Evolutionary conservation across 2,888 invertebrate genomes (phyloP), one percentile per base, ranked within the genome.

Genomic region (Epistrophella euchroma): DNA sequence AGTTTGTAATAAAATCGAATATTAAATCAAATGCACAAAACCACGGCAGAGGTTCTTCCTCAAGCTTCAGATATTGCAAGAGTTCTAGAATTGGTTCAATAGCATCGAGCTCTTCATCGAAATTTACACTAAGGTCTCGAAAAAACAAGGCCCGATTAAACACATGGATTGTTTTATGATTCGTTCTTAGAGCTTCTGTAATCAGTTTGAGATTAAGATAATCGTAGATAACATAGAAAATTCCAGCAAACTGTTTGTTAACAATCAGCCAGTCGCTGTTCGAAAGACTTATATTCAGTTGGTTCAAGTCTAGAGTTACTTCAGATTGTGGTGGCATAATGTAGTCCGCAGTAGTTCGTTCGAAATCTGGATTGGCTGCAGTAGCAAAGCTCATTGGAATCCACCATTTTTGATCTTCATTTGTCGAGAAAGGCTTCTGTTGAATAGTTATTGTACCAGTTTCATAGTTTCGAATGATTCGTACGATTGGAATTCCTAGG

Each of bases 131-230:
- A 0, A 95, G 94, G 90, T 98, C 98, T 88, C 98, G 97, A 10
- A 98, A 93, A 64, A 98, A 93, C 90, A 98, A 97, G 0, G 97
- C 97, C 71, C 98, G 93, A 90, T 97, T 97, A 62, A 95, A 95
- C 0, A 95, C 93, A 88, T 96, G 94, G 70, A 98, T 96, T 37
- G 94, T 93, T 88, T 93, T 92, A 88, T 94, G 96, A 55, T 94
- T 94, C 5, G 93, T 93, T 6, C 94, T 94, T 95, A 93, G 70
- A 95, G 90, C 94, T 35, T 94, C 92, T 15, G 94, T 94, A 5
- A 97, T 93, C 0, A 94, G 92, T 3, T 92, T 90, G 94, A 96
- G 96, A 90, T 96, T 96, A 0, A 91, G 91, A 0, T 90, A 89
- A 66, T 96, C 96, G 88, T 97, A 97, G 89, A 96, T 95, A 2